phyloP scores from a whole-genome alignment of 2,113 vertebrate genomes.

The Heptranchias perlo region DNA sequence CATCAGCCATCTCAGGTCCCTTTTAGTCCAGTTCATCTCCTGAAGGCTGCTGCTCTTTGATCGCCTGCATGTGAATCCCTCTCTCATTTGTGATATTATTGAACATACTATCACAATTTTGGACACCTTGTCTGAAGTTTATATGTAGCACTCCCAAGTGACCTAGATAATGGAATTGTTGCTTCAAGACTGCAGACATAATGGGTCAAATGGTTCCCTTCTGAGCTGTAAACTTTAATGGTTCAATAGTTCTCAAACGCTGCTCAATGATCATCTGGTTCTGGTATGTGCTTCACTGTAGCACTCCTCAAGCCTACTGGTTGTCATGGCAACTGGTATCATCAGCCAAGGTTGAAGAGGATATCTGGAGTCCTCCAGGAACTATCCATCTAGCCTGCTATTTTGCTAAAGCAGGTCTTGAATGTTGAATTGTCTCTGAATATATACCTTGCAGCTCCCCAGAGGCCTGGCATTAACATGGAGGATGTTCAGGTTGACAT shows the following conservation, averaged over 20 bases:
- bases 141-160: background rate
- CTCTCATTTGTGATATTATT: background rate
- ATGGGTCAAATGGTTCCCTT: slow-evolving; percentile 4
- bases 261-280: background rate
- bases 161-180: background rate
- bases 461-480: background rate
- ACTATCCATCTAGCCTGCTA: background rate
- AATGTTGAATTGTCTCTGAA: background rate
- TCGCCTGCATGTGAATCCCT: background rate
- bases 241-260: background rate
- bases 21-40: background rate
- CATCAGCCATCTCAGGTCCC: background rate
- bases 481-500: background rate
- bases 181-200: background rate
- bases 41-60: background rate
- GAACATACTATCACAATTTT: background rate
- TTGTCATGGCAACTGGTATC: background rate
- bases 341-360: background rate
- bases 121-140: background rate
- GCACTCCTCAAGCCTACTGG: background rate
- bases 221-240: background rate
- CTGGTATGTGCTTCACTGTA: too few species aligned
- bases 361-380: background rate
- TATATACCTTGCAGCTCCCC: background rate
- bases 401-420: background rate